These are phyloP conservation scores for Bilobella aurantiaca DNA, from an alignment of 1,140 invertebrate genomes.

Conservation along the genomic window DNA sequence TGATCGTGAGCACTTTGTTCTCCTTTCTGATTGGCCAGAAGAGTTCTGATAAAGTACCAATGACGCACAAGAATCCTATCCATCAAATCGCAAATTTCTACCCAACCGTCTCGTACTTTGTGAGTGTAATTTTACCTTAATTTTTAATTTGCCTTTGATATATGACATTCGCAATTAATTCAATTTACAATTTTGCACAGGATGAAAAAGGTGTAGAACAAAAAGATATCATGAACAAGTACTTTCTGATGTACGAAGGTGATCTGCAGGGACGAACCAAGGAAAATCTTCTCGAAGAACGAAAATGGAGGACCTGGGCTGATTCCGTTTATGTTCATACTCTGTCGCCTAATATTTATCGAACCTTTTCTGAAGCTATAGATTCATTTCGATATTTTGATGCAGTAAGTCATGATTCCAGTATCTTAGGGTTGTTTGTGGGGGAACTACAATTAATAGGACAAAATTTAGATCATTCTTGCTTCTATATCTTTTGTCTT, in stretches of 20 bases:
- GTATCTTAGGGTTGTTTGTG: not conserved
- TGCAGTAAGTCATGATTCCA: conserved; percentile 42
- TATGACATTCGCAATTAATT: no score
- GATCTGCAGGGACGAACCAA: conserved; percentile 45
- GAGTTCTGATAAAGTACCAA: conserved; percentile 36
- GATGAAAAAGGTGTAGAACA: conserved; percentile 58
- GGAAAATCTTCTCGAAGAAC: conserved; percentile 60
- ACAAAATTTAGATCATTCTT: not conserved
- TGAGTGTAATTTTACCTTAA: conserved; percentile 10
- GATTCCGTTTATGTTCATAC: conserved; percentile 82
- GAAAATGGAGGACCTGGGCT: conserved; percentile 89
- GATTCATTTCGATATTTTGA: conserved; percentile 88
- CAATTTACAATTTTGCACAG: conserved; percentile 25
- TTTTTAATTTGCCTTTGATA: not conserved
- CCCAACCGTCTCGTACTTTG: conserved; percentile 55
- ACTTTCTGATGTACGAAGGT: conserved; percentile 81
- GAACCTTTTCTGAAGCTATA: conserved; percentile 56
- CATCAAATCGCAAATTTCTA: conserved; percentile 70
- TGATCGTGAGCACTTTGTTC: conserved; percentile 80
- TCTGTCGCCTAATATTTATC: conserved; percentile 93
- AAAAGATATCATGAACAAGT: conserved; percentile 82
- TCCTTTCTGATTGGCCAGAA: conserved; percentile 60
- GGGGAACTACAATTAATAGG: no score
- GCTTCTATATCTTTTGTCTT: conserved; percentile 2
- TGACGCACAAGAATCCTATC: conserved; percentile 40